Percentiles rank a stretch among this genome's conserved stretches.
phyloP scores from a whole-genome alignment of 2,888 invertebrate species.

The Macaria liturata region DNA sequence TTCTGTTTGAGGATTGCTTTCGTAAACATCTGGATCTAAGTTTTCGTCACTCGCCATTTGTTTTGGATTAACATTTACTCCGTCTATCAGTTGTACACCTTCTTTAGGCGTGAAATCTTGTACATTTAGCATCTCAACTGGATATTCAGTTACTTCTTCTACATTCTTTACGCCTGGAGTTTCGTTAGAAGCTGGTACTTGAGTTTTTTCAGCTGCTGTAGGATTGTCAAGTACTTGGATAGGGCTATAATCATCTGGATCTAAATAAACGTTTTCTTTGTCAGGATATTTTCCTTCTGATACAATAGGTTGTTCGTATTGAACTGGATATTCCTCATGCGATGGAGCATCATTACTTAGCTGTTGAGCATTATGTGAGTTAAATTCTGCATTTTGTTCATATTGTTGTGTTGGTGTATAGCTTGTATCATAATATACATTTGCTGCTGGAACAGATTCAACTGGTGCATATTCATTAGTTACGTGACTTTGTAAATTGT shows the following conservation, averaged over 20 bases:
- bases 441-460: slow-evolving; percentile 4
- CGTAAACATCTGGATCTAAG: slow-evolving; percentile 19
- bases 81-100: slow-evolving; percentile 36
- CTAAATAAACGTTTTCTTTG: slow-evolving; percentile 31
- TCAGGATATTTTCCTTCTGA: slow-evolving; percentile 23
- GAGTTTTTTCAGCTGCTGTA: slow-evolving; percentile 31
- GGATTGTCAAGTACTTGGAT: slow-evolving; percentile 31
- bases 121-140: slow-evolving; percentile 35
- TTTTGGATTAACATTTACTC: slow-evolving; percentile 38
- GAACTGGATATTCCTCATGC: slow-evolving; percentile 18
- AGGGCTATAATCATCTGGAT: slow-evolving; percentile 32
- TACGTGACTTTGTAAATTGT: slow-evolving; percentile 11
- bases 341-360: slow-evolving; percentile 18
- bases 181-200: slow-evolving; percentile 18
- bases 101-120: slow-evolving; percentile 41
- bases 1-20: slow-evolving; percentile 13
- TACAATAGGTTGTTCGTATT: slow-evolving; percentile 23
- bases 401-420: too few species aligned
- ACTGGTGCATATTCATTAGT: slow-evolving; percentile 9
- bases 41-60: slow-evolving; percentile 27
- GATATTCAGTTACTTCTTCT: slow-evolving; percentile 36
- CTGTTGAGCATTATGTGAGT: slow-evolving; percentile 8
- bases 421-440: slow-evolving; percentile 1
- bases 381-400: background rate
- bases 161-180: slow-evolving; percentile 14